phyloP scores from a whole-genome alignment of 2,113 vertebrate species.

The Nettapus auritus region DNA sequence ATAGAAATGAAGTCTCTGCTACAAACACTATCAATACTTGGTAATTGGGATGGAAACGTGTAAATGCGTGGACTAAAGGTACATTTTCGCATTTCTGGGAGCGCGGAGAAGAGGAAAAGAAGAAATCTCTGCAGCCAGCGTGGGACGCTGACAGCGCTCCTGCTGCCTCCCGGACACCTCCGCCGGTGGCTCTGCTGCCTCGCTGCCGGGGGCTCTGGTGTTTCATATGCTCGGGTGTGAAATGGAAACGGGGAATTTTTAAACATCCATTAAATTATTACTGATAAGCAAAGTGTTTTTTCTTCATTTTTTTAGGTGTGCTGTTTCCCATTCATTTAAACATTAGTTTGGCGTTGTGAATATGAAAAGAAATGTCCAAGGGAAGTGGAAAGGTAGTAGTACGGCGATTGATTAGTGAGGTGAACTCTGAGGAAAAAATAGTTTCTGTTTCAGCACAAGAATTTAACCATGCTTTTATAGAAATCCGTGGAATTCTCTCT shows the following conservation, averaged over 20 bases:
- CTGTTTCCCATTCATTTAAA: background rate
- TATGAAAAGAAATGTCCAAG: background rate
- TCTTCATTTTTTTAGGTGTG: background rate
- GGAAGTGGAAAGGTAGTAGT: background rate
- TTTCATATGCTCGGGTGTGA: rapidly evolving
- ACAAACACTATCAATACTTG: background rate
- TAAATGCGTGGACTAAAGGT: background rate
- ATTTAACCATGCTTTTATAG: background rate
- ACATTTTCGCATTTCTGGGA: background rate
- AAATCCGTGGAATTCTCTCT: background rate
- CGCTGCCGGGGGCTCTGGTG: background rate
- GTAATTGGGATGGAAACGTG: background rate
- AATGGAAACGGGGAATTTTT: background rate
- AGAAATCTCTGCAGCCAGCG: background rate
- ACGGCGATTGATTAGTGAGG: background rate
- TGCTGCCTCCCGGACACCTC: rapidly evolving
- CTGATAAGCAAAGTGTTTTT: background rate
- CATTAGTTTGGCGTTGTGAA: background rate
- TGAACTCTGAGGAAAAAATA: background rate
- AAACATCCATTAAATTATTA: background rate
- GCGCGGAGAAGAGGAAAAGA: background rate
- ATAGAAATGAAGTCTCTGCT: background rate
- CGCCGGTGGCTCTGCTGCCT: rapidly evolving
- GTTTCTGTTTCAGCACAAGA: background rate
- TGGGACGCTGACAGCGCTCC: rapidly evolving